These are phyloP conservation scores for Lanius collurio DNA, from an alignment of 2,113 vertebrate species.

Conservation along the genomic window DNA sequence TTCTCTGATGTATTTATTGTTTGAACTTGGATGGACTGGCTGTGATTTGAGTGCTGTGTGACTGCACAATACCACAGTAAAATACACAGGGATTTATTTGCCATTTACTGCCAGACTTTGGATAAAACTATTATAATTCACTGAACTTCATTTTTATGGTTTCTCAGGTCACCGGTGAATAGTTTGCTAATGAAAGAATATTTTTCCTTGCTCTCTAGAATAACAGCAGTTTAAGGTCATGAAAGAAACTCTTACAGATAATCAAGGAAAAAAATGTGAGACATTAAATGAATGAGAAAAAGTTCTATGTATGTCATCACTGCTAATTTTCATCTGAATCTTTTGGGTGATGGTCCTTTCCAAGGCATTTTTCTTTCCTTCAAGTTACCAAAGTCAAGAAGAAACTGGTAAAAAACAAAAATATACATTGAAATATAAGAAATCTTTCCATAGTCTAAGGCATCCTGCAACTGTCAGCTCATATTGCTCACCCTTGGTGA, in stretches of 20 bases:
- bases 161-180: not conserved
- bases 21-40: not conserved
- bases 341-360: not conserved
- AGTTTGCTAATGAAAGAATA: not conserved
- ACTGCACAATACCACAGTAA: not conserved
- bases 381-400: not conserved
- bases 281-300: not conserved
- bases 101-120: not conserved
- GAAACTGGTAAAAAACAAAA: not conserved
- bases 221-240: not conserved
- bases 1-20: not conserved
- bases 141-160: not conserved
- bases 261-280: not conserved
- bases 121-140: not conserved
- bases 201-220: not conserved
- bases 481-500: not conserved
- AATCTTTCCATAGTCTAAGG: not conserved
- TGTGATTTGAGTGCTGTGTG: not conserved
- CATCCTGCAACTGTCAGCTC: not conserved
- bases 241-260: not conserved
- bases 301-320: not conserved
- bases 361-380: not conserved
- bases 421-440: not conserved
- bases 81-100: not conserved
- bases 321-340: not conserved